These are phyloP conservation scores for Poecilobothrus nobilitatus DNA, from an alignment of 2,888 invertebrate genomes.

Conservation along the genomic window DNA sequence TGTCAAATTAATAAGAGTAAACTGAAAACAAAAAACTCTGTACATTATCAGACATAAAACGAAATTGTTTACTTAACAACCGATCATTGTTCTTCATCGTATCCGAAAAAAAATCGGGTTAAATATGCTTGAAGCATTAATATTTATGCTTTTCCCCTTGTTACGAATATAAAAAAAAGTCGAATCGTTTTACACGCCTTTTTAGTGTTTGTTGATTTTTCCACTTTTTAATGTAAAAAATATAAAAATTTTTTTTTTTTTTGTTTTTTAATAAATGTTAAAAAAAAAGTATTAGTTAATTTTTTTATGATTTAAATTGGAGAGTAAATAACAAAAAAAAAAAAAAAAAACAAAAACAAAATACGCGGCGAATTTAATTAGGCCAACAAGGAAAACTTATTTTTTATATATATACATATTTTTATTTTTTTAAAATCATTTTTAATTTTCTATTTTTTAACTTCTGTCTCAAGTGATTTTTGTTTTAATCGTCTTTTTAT, in stretches of 20 bases:
- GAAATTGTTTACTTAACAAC: too few relatives aligned
- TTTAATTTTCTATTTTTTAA: too few relatives aligned
- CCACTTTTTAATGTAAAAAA: background rate
- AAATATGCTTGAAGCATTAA: background rate
- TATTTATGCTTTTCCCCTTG: background rate
- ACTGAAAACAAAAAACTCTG: too few relatives aligned
- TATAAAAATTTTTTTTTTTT: too few relatives aligned
- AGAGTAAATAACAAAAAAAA: background rate
- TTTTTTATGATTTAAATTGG: background rate
- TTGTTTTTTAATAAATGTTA: too few relatives aligned
- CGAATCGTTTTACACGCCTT: background rate
- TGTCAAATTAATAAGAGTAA: too few relatives aligned
- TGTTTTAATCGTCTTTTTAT: background rate
- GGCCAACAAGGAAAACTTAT: background rate
- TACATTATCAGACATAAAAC: too few relatives aligned
- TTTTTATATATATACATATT: background rate
- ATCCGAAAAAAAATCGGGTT: background rate
- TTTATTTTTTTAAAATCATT: background rate
- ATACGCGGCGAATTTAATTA: background rate
- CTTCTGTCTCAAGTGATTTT: background rate
- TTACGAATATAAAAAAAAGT: background rate
- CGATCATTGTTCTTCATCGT: too few relatives aligned
- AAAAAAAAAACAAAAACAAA: background rate
- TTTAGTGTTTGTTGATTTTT: constrained; percentile 4
- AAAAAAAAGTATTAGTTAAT: background rate